These are phyloP conservation scores for Lasioglossum albipes DNA, from an alignment of 1,140 invertebrate genomes.

Conservation along the genomic window DNA sequence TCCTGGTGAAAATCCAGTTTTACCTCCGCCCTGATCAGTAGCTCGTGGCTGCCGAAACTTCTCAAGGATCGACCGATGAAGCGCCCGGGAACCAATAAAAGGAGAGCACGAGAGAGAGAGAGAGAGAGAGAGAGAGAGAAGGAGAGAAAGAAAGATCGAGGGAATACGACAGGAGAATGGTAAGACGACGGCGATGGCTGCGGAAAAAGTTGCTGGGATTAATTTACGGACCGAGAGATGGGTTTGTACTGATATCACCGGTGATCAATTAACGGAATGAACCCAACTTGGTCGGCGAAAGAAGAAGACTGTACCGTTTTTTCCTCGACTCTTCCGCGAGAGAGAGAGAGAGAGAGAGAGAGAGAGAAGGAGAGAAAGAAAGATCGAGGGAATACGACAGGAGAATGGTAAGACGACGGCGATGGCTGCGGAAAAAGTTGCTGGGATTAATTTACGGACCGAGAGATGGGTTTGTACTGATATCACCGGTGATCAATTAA, in stretches of 20 bases:
- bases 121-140: neutral
- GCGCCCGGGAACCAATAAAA: neutral
- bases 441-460: constrained; percentile 43
- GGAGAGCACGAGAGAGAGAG: neutral
- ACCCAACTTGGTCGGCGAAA: constrained; percentile 10
- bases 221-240: constrained; percentile 47
- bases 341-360: neutral
- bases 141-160: neutral
- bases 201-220: constrained; percentile 27
- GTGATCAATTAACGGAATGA: constrained; percentile 52
- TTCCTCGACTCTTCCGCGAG: neutral
- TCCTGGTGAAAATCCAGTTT: constrained; percentile 1
- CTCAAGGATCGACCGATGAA: neutral
- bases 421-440: constrained; percentile 1
- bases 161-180: neutral
- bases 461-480: constrained; percentile 37
- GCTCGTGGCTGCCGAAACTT: neutral
- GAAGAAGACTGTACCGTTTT: constrained; percentile 20
- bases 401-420: neutral
- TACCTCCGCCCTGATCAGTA: neutral
- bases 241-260: constrained; percentile 41
- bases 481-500: constrained; percentile 55
- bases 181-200: neutral
- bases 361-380: neutral
- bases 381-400: neutral